phyloP scores from a whole-genome alignment of 2,797 vertebrate species.

The Heterohyrax brucei region DNA sequence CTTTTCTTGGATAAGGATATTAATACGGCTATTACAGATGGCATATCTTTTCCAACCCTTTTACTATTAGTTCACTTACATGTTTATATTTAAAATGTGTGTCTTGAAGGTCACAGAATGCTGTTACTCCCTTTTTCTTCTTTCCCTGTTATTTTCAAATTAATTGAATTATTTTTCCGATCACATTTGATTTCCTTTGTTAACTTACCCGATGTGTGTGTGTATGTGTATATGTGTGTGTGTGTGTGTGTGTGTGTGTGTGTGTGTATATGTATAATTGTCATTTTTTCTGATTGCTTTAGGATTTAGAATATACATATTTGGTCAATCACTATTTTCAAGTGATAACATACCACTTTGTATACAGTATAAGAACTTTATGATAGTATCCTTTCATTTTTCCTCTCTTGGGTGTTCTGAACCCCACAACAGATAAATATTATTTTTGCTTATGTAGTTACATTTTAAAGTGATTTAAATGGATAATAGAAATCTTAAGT shows the following conservation, averaged over 20 bases:
- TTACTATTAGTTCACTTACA: not conserved
- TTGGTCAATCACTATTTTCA: not conserved
- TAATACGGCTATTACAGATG: not conserved
- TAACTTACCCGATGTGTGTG: too few relatives aligned
- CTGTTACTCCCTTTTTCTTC: not conserved
- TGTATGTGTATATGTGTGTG: too few relatives aligned
- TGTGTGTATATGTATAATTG: too few relatives aligned
- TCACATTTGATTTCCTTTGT: too few relatives aligned
- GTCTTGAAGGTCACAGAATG: not conserved
- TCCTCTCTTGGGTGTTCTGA: not conserved
- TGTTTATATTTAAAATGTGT: not conserved
- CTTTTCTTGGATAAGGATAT: not conserved
- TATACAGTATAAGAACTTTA: not conserved
- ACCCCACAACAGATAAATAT: not conserved
- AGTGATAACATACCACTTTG: too few relatives aligned
- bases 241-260: too few relatives aligned
- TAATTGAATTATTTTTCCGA: not conserved
- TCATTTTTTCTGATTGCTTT: not conserved
- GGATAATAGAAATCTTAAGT: not conserved
- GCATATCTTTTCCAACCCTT: not conserved
- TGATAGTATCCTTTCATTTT: not conserved
- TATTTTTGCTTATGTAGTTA: not conserved
- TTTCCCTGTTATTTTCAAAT: not conserved
- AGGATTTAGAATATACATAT: not conserved
- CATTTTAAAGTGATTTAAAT: not conserved